phyloP scores from a whole-genome alignment of 2,888 invertebrate genomes.

The Elysia crispata region DNA sequence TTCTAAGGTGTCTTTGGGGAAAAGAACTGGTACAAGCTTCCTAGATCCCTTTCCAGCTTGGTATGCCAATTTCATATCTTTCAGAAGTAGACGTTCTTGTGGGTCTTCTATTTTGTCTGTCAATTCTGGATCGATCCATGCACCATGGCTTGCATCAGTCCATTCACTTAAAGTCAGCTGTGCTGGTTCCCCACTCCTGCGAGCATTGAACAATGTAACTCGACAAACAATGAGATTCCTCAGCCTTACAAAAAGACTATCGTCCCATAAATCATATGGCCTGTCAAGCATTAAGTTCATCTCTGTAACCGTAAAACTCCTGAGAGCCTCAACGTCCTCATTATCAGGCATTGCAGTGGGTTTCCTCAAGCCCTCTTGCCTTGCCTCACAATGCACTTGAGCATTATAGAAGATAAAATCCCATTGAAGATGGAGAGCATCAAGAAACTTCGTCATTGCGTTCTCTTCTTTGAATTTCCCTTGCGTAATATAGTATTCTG shows the following conservation, averaged over 20 bases:
- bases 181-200: not conserved
- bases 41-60: slow-evolving; percentile 11
- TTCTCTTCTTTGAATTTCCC: not conserved
- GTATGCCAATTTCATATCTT: slow-evolving; percentile 2
- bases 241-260: not conserved
- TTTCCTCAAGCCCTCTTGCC: not conserved
- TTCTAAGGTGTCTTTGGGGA: slow-evolving; percentile 2
- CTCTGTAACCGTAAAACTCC: not conserved
- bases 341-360: not conserved
- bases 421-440: slow-evolving; percentile 3
- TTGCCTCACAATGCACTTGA: not conserved
- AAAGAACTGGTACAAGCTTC: too few relatives aligned
- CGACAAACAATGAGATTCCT: slow-evolving; percentile 6
- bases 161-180: not conserved
- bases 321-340: not conserved
- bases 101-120: slow-evolving; percentile 5
- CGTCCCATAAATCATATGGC: not conserved
- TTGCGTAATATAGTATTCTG: not conserved
- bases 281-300: not conserved
- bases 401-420: slow-evolving; percentile 12
- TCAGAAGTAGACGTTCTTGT: not conserved
- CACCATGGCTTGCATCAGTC: not conserved
- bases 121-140: not conserved
- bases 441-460: not conserved
- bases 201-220: not conserved